A percentile compares a stretch with the other conserved stretches of the same genome.
Conservation (phyloP, 2,797 vertebrate genomes). For the Harpagifer antarcticus region DNA sequence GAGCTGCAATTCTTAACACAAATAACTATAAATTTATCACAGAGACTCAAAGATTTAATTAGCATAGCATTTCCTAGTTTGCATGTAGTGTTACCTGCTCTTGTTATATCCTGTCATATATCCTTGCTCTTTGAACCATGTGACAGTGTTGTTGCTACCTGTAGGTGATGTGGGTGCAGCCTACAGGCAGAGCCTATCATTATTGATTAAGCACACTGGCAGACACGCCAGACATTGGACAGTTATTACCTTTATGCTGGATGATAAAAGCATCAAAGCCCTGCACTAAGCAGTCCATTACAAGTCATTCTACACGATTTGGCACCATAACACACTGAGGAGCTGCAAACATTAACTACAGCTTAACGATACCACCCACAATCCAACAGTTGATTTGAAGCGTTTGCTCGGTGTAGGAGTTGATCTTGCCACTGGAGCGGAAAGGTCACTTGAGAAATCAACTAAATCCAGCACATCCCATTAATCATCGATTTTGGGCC, state of each 20-base stretch:
- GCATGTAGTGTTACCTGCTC: background rate
- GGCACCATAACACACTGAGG: constrained; percentile 19
- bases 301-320: constrained; percentile 1
- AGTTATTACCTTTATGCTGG: constrained; percentile 15
- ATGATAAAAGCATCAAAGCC: constrained; percentile 34
- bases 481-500: constrained; percentile 67
- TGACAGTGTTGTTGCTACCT: constrained; percentile 6
- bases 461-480: constrained; percentile 51
- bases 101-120: background rate
- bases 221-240: too few species aligned
- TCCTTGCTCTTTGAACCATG: background rate
- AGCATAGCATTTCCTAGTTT: background rate
- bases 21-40: background rate
- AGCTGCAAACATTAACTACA: constrained; percentile 27
- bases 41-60: background rate
- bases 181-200: constrained; percentile 11
- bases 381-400: constrained; percentile 11
- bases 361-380: constrained; percentile 14
- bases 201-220: constrained; percentile 27
- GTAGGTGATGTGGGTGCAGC: constrained; percentile 8
- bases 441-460: constrained; percentile 72
- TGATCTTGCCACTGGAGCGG: constrained; percentile 36
- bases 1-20: background rate
- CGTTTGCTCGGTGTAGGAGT: constrained; percentile 32
- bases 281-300: constrained; percentile 9